Evolutionary conservation across 2,888 invertebrate species (phyloP), one percentile per base, ranked within the genome.

Genomic region (Aricia artaxerxes): DNA sequence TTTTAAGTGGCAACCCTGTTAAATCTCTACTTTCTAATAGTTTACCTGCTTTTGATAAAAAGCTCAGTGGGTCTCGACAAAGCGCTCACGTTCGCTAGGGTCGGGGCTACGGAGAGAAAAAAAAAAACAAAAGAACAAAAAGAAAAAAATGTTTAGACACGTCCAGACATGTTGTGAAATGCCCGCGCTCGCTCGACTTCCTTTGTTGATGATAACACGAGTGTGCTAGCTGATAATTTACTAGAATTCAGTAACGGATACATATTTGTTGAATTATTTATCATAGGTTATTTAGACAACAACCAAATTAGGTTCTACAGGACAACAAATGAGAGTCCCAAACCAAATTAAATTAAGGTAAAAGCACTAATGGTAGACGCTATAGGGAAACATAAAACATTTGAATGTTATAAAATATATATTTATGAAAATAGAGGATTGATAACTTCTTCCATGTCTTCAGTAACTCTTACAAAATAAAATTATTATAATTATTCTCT

Each of bases 151-250:
- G 73, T 73, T 77, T 61, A 61, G 61, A 80, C 75, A 78, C 35
- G 78, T 77, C 78, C 73, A 61, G 40, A 78, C 61, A 60, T 79
- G 78, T 79, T 76, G 61, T 64, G 64, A 69, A 49, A 24, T 44
- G 64, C 40, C 44, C 64, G 69, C 40, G 64, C 75, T 53, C 4
- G 49, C 49, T 53, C 76, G 6, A 31, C 57, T 53, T 31, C 31
- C 76, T 57, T 76, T 57, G 75, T 53, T 53, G 13, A 31, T 75
- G 57, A 76, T 76, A 76, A 76, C 69, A 38, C 69, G 69, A 69
- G 69, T 35, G 69, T 69, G 31, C 31, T 69, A 69, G 69, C 69
- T 35, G 35, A 69, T 69, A 69, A 69, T 69, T 35, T 16, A 38
- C 13, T 13, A 16, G 35, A 69, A 69, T 69, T 35, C 16, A 69